Percentiles rank a stretch among this genome's conserved stretches.
phyloP scores from a whole-genome alignment of 1,140 invertebrate genomes.

The silkworm (Bombyx mori) region ASM3026992v2 NC_085123.1:12940501-12941000 shows the following conservation, averaged over 20 bases:
- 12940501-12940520: constrained; percentile 25
- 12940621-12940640: constrained; percentile 59
- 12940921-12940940: constrained; percentile 41
- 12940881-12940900: constrained; percentile 42
- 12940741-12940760: constrained; percentile 37
- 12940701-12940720: constrained; percentile 27
- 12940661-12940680: constrained; percentile 31
- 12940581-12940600: constrained; percentile 31
- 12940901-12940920: constrained; percentile 44
- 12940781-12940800: constrained; percentile 28
- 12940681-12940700: constrained; percentile 50
- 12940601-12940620: constrained; percentile 46
- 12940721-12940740: constrained; percentile 36
- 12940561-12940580: constrained; percentile 42
- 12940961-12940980: constrained; percentile 32
- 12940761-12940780: constrained; percentile 29
- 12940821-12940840: constrained; percentile 23
- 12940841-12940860: constrained; percentile 24
- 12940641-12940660: constrained; percentile 43
- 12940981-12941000: constrained; percentile 21
- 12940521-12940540: constrained; percentile 34
- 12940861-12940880: constrained; percentile 35
- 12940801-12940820: constrained; percentile 25
- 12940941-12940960: constrained; percentile 22
- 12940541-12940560: constrained; percentile 34